Conservation (phyloP, 2,797 vertebrate genomes). For the Esox lucius region DNA sequence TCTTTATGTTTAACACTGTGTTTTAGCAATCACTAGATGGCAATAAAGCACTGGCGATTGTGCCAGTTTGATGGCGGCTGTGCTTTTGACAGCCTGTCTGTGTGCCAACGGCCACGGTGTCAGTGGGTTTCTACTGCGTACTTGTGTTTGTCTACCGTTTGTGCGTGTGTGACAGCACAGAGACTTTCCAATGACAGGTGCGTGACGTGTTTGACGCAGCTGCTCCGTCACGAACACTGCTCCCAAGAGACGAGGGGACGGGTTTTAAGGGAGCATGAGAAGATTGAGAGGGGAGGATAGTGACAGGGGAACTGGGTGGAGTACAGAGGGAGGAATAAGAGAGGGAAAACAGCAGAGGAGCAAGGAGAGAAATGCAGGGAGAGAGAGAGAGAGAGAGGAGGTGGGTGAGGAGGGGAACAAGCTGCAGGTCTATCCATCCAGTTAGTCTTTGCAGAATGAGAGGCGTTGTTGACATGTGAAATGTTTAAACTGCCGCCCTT, state of each 20-base stretch:
- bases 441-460: background rate
- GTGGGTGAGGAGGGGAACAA: background rate
- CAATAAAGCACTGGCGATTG: slow-evolving; percentile 56
- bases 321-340: too few species aligned
- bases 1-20: background rate
- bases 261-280: too few species aligned
- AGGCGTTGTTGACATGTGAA: background rate
- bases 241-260: background rate
- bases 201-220: background rate
- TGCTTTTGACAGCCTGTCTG: background rate
- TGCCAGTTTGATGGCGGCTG: background rate
- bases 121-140: background rate
- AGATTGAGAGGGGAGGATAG: background rate
- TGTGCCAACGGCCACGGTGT: background rate
- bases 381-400: background rate
- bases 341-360: too few species aligned
- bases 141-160: background rate
- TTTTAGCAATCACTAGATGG: slow-evolving; percentile 76
- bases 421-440: background rate
- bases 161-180: background rate
- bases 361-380: background rate
- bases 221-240: background rate
- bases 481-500: background rate
- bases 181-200: background rate
- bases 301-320: too few species aligned